These are phyloP conservation scores for Grantiella picta DNA, from an alignment of 2,113 vertebrate genomes.

Conservation along the genomic window DNA sequence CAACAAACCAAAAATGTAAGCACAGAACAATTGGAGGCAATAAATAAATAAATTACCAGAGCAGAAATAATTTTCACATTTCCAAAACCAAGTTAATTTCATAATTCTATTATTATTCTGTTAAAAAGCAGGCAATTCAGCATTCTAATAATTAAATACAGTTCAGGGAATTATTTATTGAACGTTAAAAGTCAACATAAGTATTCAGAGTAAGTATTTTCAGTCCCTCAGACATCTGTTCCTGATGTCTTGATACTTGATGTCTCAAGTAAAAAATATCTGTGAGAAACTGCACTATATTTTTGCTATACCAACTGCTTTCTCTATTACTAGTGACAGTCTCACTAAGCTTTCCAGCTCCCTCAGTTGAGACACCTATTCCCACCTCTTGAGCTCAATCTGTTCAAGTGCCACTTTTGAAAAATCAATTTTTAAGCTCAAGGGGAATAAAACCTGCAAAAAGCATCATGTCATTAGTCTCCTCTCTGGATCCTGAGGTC, in stretches of 20 bases:
- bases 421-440: slow-evolving; percentile 11
- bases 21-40: background rate
- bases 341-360: background rate
- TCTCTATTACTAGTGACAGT: background rate
- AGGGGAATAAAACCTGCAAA: background rate
- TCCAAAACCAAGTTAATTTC: background rate
- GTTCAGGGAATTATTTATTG: background rate
- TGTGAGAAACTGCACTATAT: background rate
- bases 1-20: background rate
- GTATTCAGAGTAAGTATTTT: background rate
- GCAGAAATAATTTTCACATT: background rate
- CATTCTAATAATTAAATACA: background rate
- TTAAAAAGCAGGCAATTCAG: background rate
- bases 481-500: background rate
- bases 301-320: slow-evolving; percentile 8
- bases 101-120: background rate
- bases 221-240: slow-evolving; percentile 5
- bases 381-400: background rate
- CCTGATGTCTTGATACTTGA: background rate
- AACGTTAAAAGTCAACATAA: background rate
- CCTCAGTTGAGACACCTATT: background rate
- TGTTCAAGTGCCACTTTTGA: background rate
- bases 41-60: background rate
- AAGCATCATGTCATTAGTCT: background rate
- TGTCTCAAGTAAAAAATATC: background rate